Evolutionary conservation across 64 coral and sea anemone species (phyloP), one percentile per base, ranked within the genome.

Genomic region (Astreopora myriophthalma): DNA sequence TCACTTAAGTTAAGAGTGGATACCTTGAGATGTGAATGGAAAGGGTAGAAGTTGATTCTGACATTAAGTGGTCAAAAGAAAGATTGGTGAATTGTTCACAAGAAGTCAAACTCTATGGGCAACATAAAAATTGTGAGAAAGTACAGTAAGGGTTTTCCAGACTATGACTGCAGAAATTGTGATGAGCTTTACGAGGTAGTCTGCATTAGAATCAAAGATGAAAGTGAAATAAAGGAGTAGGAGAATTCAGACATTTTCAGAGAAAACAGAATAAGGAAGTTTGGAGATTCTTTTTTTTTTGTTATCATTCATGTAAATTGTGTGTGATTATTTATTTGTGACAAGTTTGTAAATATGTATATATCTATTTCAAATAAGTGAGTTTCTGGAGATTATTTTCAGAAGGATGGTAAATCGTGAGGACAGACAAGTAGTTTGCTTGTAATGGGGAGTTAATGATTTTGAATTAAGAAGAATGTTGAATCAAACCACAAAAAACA

Each of bases 241-340:
- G 25, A 25, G 31, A 31, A 27, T 16, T 34, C 14, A 37, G 17
- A 26, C 25, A 17, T 51, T 29, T 1, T n/a, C n/a, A 34, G 1
- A 34, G 48, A 60, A 6, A 60, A 17, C 34, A 35, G 48, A 8
- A 9, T 80, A 48, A 61, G 14, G 3, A 38, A 39, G 32, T 38
- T 30, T 62, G 79, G 79, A 83, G 79, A 57, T 65, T 64, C n/a
- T 83, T 36, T 11, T 16, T 30, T 49, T 46, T 9, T 26, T 38
- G 52, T 77, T 24, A 4, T 49, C 51, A 9, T 55, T 9, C 40
- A n/a, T 22, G 39, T 23, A 4, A 73, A 77, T 8, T 72, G n/a
- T 64, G 11, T 14, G 75, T 78, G 90, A 92, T 96, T 96, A 96
- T 96, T 96, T 96, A 96, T 96, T 96, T 96, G 94, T 92, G 31